Evolutionary conservation across 2,113 vertebrate genomes (phyloP).

Genomic region (Epinephelus lanceolatus): DNA sequence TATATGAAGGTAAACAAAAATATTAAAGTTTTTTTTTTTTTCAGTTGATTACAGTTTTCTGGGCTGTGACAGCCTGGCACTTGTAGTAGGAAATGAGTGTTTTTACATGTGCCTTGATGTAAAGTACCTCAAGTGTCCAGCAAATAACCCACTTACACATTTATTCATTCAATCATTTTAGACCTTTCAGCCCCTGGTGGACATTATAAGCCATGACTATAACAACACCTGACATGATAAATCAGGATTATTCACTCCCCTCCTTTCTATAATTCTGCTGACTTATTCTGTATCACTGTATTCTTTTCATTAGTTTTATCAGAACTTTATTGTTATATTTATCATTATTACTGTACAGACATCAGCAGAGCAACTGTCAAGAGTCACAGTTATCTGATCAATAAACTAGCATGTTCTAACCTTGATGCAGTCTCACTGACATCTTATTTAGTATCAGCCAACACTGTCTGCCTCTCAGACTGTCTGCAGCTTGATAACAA

Average conservation of each 20-base stretch:
- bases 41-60: background rate
- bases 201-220: background rate
- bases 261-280: constrained; percentile 7
- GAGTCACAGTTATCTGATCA: constrained; percentile 1
- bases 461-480: constrained; percentile 8
- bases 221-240: background rate
- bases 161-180: background rate
- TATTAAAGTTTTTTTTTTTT: background rate
- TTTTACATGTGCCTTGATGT: background rate
- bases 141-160: background rate
- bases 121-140: background rate
- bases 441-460: constrained; percentile 13
- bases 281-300: background rate
- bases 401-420: constrained; percentile 13
- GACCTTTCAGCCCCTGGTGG: background rate
- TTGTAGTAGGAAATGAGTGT: background rate
- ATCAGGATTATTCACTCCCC: background rate
- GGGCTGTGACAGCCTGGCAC: background rate
- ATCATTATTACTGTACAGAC: background rate
- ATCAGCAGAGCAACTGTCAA: background rate
- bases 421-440: background rate
- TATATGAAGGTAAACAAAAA: background rate
- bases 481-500: constrained; percentile 53
- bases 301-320: background rate
- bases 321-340: background rate